Percentiles rank a stretch among this genome's conserved stretches.
Conservation (phyloP, 2,888 invertebrate genomes). For the Dascillus cervinus region DNA sequence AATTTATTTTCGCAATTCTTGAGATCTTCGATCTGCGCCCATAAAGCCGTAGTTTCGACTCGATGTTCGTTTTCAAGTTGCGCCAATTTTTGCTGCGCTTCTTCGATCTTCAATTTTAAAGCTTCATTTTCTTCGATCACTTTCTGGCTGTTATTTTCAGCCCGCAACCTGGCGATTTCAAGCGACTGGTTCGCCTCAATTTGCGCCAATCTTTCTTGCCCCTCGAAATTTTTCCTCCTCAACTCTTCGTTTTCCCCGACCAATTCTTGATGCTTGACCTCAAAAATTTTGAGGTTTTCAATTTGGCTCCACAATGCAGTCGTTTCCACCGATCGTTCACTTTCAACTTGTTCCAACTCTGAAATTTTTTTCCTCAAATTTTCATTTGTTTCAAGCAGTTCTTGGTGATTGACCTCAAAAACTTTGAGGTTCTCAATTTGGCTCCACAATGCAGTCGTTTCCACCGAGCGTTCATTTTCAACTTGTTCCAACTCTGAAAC, state of each 20-base stretch:
- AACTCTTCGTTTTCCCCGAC: conserved; percentile 6
- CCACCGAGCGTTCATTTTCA: too few species aligned
- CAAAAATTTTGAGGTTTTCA: too few species aligned
- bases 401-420: conserved; percentile 23
- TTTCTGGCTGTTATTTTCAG: conserved; percentile 3
- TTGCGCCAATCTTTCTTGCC: conserved; percentile 6
- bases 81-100: conserved; percentile 7
- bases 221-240: background rate
- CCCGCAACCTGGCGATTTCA: conserved; percentile 7
- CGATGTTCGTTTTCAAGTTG: background rate
- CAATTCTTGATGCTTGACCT: conserved; percentile 21
- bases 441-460: too few species aligned
- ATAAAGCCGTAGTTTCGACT: conserved; percentile 9
- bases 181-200: too few species aligned
- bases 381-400: conserved; percentile 4
- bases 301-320: too few species aligned
- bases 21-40: conserved; percentile 29
- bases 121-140: conserved; percentile 10
- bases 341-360: too few species aligned
- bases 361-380: conserved; percentile 2
- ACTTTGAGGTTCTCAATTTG: too few species aligned
- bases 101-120: too few species aligned
- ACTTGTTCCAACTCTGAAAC: too few species aligned
- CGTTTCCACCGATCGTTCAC: too few species aligned
- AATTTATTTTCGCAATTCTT: too few species aligned